phyloP scores from a whole-genome alignment of 2,888 invertebrate species.

The Lamellibrachia satsuma region DNA sequence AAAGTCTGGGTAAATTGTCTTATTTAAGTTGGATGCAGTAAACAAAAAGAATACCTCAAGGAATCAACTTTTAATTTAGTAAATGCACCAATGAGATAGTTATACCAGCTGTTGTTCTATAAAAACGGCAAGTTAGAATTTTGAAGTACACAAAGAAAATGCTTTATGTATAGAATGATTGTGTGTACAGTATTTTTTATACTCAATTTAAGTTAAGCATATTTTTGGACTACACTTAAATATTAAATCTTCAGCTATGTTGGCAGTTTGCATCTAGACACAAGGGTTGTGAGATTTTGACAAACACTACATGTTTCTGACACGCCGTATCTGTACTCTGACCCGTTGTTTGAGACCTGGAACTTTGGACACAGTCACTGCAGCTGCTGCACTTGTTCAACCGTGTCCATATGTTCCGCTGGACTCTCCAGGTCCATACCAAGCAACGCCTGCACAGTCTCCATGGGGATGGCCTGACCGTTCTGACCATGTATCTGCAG shows the following conservation, averaged over 20 bases:
- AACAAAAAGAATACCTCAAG: neutral
- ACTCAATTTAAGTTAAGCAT: neutral
- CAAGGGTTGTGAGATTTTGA: neutral
- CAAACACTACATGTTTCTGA: neutral
- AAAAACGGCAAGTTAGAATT: neutral
- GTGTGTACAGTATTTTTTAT: neutral
- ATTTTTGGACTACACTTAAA: neutral
- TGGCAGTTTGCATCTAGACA: neutral
- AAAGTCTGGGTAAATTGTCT: neutral
- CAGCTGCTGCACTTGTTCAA: neutral
- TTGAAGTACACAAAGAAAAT: neutral
- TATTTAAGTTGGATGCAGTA: no score
- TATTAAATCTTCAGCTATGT: neutral
- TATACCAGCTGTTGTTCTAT: neutral
- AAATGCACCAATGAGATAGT: neutral
- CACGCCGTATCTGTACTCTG: neutral
- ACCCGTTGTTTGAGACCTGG: neutral
- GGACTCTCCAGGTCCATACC: conserved; percentile 45
- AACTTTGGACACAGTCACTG: neutral
- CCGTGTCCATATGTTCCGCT: neutral
- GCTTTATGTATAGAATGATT: neutral
- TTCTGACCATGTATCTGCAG: conserved; percentile 59
- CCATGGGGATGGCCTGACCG: conserved; percentile 54
- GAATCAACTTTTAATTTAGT: neutral
- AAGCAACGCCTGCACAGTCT: conserved; percentile 64